phyloP scores from a whole-genome alignment of 1,140 invertebrate genomes.

The Ips typographus region DNA sequence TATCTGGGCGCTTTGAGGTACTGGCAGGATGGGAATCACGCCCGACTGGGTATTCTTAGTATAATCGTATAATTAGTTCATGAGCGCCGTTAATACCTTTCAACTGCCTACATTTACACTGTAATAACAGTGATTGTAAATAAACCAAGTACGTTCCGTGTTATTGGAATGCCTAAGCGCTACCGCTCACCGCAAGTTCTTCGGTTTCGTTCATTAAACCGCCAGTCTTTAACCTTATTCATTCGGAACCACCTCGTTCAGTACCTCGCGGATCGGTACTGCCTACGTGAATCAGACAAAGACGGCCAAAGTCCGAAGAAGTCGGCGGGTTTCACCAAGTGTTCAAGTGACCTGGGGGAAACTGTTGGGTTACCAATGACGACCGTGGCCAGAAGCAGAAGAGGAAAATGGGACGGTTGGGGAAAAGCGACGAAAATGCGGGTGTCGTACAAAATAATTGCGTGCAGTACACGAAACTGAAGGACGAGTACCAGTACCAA shows the following conservation, averaged over 20 bases:
- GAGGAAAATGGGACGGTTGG: conserved; percentile 12
- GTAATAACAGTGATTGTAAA: background rate
- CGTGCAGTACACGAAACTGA: conserved; percentile 21
- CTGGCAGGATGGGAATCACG: background rate
- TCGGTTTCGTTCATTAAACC: conserved; percentile 10
- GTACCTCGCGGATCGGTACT: background rate
- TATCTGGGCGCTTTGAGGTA: background rate
- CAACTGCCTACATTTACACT: background rate
- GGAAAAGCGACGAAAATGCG: background rate
- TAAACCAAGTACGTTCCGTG: conserved; percentile 1
- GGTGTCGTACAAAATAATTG: background rate
- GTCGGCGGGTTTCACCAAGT: background rate
- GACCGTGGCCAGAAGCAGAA: background rate
- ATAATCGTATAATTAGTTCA: background rate
- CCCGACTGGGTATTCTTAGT: background rate
- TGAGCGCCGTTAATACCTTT: background rate
- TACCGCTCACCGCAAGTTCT: conserved; percentile 24
- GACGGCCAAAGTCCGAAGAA: conserved; percentile 1
- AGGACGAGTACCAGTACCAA: conserved; percentile 8
- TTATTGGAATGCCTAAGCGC: conserved; percentile 15
- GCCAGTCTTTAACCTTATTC: background rate
- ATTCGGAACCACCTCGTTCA: background rate
- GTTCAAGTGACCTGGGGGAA: background rate
- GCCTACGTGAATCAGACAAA: conserved; percentile 8
- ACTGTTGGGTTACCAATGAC: conserved; percentile 4